Conservation (phyloP, 2,888 invertebrate species). For the Trissoscelio sp. region DNA sequence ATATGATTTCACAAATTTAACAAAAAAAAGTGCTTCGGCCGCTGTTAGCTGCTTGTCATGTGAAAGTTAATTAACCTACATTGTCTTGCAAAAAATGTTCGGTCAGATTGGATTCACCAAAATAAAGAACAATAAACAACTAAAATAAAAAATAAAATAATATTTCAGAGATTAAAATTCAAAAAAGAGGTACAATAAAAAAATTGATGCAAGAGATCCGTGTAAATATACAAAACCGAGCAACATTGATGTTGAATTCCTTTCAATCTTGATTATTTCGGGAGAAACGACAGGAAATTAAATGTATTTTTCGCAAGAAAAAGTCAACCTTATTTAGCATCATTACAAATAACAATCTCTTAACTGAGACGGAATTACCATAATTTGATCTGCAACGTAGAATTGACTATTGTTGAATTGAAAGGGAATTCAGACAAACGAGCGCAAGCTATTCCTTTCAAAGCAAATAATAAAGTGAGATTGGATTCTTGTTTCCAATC, state of each 20-base stretch:
- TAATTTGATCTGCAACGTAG: conserved; percentile 16
- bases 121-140: neutral
- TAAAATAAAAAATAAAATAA: too few species aligned
- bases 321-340: conserved; percentile 4
- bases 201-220: neutral
- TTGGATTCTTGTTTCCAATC: conserved; percentile 23
- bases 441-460: conserved; percentile 3
- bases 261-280: neutral
- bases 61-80: conserved; percentile 39
- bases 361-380: conserved; percentile 25
- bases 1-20: conserved; percentile 26
- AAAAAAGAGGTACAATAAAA: too few species aligned
- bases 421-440: conserved; percentile 10
- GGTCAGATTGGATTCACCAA: neutral
- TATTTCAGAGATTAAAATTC: too few species aligned
- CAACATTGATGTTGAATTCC: neutral
- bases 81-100: conserved; percentile 8
- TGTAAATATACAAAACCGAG: neutral
- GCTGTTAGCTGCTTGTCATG: conserved; percentile 8
- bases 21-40: conserved; percentile 11
- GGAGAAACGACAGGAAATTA: conserved; percentile 8
- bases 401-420: conserved; percentile 10
- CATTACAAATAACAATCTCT: conserved; percentile 29
- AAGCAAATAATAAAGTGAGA: conserved; percentile 23
- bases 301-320: conserved; percentile 6